Evolutionary conservation across 2,888 invertebrate genomes (phyloP).

Genomic region (Chrysolina americana): DNA sequence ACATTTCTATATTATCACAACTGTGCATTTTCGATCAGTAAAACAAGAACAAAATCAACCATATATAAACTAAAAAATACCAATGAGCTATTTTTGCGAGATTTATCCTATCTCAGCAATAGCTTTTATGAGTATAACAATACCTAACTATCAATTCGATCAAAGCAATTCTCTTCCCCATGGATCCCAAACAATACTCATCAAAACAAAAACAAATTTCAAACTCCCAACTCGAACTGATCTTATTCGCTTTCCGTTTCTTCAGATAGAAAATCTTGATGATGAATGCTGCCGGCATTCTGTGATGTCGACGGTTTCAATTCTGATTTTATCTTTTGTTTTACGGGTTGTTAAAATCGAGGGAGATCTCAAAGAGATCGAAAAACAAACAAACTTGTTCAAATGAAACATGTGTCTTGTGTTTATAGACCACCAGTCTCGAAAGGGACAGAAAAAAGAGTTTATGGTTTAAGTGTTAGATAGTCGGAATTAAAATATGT

Average conservation of each 20-base stretch:
- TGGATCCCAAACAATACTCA: background rate
- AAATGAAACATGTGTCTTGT: slow-evolving; percentile 21
- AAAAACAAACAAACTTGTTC: slow-evolving; percentile 11
- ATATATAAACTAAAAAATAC: too few species aligned
- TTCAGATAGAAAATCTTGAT: background rate
- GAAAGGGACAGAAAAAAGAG: slow-evolving; percentile 1
- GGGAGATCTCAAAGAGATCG: slow-evolving; percentile 9
- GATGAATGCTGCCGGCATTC: background rate
- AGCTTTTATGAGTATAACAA: too few species aligned
- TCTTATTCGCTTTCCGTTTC: background rate
- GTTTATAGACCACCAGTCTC: slow-evolving; percentile 17
- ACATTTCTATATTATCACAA: too few species aligned
- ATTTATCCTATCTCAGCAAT: too few species aligned
- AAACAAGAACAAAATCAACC: too few species aligned
- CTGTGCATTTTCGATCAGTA: too few species aligned
- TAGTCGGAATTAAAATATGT: background rate
- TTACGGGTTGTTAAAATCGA: slow-evolving; percentile 16
- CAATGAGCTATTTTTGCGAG: too few species aligned
- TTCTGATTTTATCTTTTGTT: slow-evolving; percentile 15
- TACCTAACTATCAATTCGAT: too few species aligned
- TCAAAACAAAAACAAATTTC: background rate
- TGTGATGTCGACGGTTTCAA: slow-evolving; percentile 14
- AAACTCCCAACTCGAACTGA: background rate
- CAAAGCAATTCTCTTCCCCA: background rate
- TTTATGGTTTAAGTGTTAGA: background rate